phyloP scores from a whole-genome alignment of 1,140 invertebrate species.

The Epicauta chinensis region DNA sequence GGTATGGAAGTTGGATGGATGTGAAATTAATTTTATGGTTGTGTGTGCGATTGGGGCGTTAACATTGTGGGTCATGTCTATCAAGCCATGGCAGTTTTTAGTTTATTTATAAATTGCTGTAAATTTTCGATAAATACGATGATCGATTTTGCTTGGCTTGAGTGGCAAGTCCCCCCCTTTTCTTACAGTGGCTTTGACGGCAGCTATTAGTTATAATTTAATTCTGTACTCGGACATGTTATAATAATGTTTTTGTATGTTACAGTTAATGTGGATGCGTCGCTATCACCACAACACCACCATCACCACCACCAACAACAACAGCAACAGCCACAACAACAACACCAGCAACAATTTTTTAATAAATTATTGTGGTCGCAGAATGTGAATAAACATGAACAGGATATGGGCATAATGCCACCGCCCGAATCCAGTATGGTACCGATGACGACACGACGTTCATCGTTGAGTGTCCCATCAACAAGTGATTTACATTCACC shows the following conservation, averaged over 20 bases:
- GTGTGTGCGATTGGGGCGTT: conserved; percentile 30
- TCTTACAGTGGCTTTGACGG: conserved; percentile 42
- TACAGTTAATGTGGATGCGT: conserved; percentile 36
- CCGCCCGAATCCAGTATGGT: conserved; percentile 50
- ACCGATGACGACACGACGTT: conserved; percentile 48
- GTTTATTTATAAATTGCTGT: neutral
- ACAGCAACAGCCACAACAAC: neutral
- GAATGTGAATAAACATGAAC: conserved; percentile 41
- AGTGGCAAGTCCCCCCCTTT: conserved; percentile 37
- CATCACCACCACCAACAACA: neutral
- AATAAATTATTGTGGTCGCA: conserved; percentile 41
- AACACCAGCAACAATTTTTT: conserved; percentile 32
- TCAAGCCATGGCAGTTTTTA: conserved; percentile 33
- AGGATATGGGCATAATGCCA: conserved; percentile 54
- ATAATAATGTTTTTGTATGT: conserved; percentile 37
- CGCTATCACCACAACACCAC: neutral
- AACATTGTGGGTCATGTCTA: conserved; percentile 41
- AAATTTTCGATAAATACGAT: neutral
- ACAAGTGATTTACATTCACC: conserved; percentile 39
- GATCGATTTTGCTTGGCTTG: conserved; percentile 32
- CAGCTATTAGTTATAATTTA: conserved; percentile 36
- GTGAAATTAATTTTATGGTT: conserved; percentile 15
- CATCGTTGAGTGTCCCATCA: conserved; percentile 44
- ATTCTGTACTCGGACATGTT: conserved; percentile 20
- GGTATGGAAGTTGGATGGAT: conserved; percentile 26